A percentile compares a stretch with the other conserved stretches of the same genome.
Evolutionary conservation across 2,888 invertebrate genomes (phyloP).

Genomic region (Blera fallax): DNA sequence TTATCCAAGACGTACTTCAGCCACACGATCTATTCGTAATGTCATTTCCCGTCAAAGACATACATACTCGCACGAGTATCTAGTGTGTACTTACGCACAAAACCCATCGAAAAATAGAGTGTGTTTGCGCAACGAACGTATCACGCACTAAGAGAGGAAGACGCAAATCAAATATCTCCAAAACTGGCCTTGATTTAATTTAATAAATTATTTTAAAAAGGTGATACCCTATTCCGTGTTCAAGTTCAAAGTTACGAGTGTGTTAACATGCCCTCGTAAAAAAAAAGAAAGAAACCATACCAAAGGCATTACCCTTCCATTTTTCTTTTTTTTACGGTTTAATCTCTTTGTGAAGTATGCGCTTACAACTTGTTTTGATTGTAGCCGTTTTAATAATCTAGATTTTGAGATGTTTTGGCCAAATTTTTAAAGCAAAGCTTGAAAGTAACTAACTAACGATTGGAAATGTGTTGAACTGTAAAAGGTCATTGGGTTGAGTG

Average conservation of each 20-base stretch:
- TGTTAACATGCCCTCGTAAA: neutral
- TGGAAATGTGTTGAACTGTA: neutral
- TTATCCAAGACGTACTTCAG: neutral
- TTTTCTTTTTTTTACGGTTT: neutral
- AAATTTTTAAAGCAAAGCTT: too few species aligned
- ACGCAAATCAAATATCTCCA: neutral
- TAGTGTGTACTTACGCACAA: neutral
- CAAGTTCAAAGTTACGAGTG: neutral
- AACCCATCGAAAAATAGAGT: neutral
- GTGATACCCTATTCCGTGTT: neutral
- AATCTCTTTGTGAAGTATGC: neutral
- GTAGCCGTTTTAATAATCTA: neutral
- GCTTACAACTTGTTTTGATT: neutral
- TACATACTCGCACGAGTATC: too few species aligned
- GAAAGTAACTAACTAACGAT: too few species aligned
- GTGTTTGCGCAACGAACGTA: neutral
- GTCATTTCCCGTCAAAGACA: neutral
- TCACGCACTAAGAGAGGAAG: neutral
- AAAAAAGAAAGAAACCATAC: too few species aligned
- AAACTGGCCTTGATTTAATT: neutral
- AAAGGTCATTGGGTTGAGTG: neutral
- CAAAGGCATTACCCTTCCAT: neutral
- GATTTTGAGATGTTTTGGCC: too few species aligned
- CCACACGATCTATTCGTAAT: neutral
- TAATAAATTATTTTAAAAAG: neutral